phyloP scores from a whole-genome alignment of 2,888 invertebrate genomes.

The Perizoma affinitatum region DNA sequence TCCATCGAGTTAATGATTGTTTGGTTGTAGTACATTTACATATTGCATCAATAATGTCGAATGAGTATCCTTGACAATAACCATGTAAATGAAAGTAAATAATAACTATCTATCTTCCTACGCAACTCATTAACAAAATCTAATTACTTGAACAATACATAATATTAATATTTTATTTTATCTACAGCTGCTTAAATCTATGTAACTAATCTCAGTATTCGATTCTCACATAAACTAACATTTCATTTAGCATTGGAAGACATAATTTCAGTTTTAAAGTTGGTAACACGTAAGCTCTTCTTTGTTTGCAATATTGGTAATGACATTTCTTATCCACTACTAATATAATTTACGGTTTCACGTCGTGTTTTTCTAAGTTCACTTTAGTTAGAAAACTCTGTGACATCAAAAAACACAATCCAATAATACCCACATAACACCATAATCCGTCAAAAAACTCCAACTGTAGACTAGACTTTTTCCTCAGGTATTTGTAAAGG shows the following conservation, averaged over 20 bases:
- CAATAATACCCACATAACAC: slow-evolving; percentile 18
- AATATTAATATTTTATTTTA: slow-evolving; percentile 3
- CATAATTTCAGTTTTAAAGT: slow-evolving; percentile 39
- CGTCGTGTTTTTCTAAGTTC: background rate
- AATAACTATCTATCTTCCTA: background rate
- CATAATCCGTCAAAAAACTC: background rate
- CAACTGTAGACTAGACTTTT: slow-evolving; percentile 59
- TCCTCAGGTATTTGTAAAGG: slow-evolving; percentile 72
- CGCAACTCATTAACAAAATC: no score
- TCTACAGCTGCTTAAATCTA: slow-evolving; percentile 5
- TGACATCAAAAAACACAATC: background rate
- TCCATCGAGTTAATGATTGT: no score
- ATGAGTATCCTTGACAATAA: no score
- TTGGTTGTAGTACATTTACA: no score
- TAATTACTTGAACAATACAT: no score
- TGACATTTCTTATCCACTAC: background rate
- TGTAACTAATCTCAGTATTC: background rate
- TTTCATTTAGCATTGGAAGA: slow-evolving; percentile 18
- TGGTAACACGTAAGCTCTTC: background rate
- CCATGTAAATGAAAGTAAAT: background rate
- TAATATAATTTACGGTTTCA: background rate
- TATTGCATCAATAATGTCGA: no score
- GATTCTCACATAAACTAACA: background rate
- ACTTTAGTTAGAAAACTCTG: background rate
- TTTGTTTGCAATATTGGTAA: background rate